These are phyloP conservation scores for Xenopus tropicalis DNA, from an alignment of 2,113 vertebrate species.

Conservation along the genomic window UCB_Xtro_10.0 CM004449.2:44048001-44048500, in stretches of 20 bases:
- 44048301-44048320: not conserved
- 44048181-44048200: not conserved
- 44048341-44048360: too few species aligned
- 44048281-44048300: too few species aligned
- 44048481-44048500: too few species aligned
- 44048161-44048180: not conserved
- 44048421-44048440: too few species aligned
- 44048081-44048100: not conserved
- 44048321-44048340: too few species aligned
- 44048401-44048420: too few species aligned
- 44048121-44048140: not conserved
- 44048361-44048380: too few species aligned
- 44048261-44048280: not conserved
- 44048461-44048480: too few species aligned
- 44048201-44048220: too few species aligned
- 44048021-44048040: slow-evolving; percentile 13
- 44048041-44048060: not conserved
- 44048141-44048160: not conserved
- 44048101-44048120: not conserved
- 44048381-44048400: too few species aligned
- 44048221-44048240: not conserved
- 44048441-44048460: too few species aligned
- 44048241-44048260: not conserved
- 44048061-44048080: not conserved
- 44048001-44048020: not conserved